Evolutionary conservation across 2,888 invertebrate genomes (phyloP).

Genomic region (Stenchaetothrips biformis): DNA sequence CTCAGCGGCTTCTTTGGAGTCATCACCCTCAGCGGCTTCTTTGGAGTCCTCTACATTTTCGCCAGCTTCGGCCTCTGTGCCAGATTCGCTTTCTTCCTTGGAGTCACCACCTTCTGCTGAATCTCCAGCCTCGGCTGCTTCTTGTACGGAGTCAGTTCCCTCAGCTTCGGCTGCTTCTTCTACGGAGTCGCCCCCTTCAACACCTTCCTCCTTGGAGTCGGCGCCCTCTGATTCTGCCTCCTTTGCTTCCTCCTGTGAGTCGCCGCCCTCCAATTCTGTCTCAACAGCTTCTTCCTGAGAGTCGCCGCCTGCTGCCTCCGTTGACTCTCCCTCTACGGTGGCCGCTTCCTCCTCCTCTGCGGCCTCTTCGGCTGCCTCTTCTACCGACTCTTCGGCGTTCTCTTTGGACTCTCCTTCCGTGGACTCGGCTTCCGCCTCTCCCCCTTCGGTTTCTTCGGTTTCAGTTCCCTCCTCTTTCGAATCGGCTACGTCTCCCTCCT

Average conservation of each 20-base stretch:
- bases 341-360: conserved; percentile 35
- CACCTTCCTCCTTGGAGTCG: conserved; percentile 47
- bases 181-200: conserved; percentile 42
- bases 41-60: conserved; percentile 37
- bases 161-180: conserved; percentile 39
- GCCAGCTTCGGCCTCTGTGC: conserved; percentile 30
- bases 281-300: too few relatives aligned
- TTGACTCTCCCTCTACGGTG: conserved; percentile 33
- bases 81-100: conserved; percentile 33
- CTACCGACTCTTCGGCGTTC: conserved; percentile 31
- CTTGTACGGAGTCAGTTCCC: conserved; percentile 34
- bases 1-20: conserved; percentile 31
- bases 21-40: conserved; percentile 36
- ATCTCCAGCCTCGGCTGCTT: conserved; percentile 33
- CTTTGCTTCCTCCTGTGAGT: conserved; percentile 28
- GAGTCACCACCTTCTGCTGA: conserved; percentile 34
- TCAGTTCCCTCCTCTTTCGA: conserved; percentile 50
- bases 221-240: conserved; percentile 42
- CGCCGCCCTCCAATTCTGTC: conserved; percentile 18
- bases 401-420: conserved; percentile 34
- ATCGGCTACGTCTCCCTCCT: conserved; percentile 39
- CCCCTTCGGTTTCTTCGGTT: conserved; percentile 46
- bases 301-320: conserved; percentile 28
- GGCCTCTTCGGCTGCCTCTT: conserved; percentile 34
- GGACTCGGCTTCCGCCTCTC: conserved; percentile 45